Evolutionary conservation across 2,797 vertebrate genomes (phyloP).

Genomic region (Nannoperca obscura): DNA sequence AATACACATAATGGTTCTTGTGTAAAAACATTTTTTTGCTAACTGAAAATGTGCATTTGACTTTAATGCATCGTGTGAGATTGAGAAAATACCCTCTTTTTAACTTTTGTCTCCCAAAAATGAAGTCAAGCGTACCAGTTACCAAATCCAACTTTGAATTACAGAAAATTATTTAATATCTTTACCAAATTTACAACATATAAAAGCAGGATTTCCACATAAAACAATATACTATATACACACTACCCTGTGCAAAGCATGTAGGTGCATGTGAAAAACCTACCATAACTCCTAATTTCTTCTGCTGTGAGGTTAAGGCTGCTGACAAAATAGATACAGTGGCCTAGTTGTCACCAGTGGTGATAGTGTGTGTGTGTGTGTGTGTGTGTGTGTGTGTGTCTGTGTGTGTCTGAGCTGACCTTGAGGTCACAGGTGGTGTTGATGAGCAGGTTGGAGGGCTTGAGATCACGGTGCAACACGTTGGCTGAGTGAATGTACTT

Average conservation of each 20-base stretch:
- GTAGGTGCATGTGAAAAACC: background rate
- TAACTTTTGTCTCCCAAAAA: too few relatives aligned
- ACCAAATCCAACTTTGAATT: background rate
- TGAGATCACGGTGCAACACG: slow-evolving; percentile 95
- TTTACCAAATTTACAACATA: background rate
- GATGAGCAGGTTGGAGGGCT: slow-evolving; percentile 95
- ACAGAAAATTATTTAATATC: background rate
- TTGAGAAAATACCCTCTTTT: background rate
- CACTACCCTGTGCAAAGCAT: background rate
- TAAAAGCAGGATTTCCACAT: background rate
- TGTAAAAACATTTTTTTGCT: background rate
- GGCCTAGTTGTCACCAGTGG: background rate
- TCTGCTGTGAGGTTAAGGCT: too few relatives aligned
- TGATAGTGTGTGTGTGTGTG: background rate
- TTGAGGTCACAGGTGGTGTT: slow-evolving; percentile 98
- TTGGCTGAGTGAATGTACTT: slow-evolving; percentile 98
- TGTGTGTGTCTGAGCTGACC: slow-evolving; percentile 71
- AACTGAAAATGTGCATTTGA: background rate
- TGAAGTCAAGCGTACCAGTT: too few relatives aligned
- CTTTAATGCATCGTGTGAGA: background rate
- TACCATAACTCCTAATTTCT: background rate
- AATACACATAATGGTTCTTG: background rate
- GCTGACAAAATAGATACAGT: background rate
- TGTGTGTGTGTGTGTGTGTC: background rate
- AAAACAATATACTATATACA: too few relatives aligned